Percentiles rank a stretch among this genome's conserved stretches.
Conservation (phyloP, 1,140 invertebrate genomes). For the Plectrocnemia conspersa region DNA sequence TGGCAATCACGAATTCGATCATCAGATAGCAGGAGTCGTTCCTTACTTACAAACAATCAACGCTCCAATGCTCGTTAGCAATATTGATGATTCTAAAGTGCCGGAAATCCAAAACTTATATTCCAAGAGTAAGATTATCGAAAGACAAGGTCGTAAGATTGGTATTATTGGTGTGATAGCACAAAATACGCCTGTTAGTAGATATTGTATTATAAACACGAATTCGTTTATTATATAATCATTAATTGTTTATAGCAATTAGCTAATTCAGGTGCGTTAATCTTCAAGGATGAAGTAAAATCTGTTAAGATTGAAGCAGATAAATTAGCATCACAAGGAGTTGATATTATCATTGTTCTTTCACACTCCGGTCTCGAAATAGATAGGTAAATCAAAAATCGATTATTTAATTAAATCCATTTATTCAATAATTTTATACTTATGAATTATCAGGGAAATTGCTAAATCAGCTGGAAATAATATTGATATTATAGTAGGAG, state of each 20-base stretch:
- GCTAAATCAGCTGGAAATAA: slow-evolving; percentile 58
- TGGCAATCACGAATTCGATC: slow-evolving; percentile 89
- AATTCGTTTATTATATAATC: not conserved
- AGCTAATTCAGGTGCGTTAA: slow-evolving; percentile 56
- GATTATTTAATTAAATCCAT: not conserved
- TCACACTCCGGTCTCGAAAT: slow-evolving; percentile 72
- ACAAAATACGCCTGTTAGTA: slow-evolving; percentile 59
- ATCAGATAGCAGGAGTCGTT: slow-evolving; percentile 66
- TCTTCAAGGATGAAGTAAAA: slow-evolving; percentile 63
- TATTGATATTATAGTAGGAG: slow-evolving; percentile 79
- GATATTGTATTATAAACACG: not conserved
- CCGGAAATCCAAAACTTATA: slow-evolving; percentile 60
- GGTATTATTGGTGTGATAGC: slow-evolving; percentile 79
- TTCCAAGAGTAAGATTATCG: slow-evolving; percentile 57
- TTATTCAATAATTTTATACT: too few relatives aligned
- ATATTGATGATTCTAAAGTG: slow-evolving; percentile 69
- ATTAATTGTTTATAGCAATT: slow-evolving; percentile 49
- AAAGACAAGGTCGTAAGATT: slow-evolving; percentile 60
- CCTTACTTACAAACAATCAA: slow-evolving; percentile 65
- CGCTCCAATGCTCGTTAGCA: slow-evolving; percentile 66
- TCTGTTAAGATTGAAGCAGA: slow-evolving; percentile 61
- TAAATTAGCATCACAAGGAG: slow-evolving; percentile 54
- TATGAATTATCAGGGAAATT: slow-evolving; percentile 50
- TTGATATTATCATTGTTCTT: slow-evolving; percentile 74
- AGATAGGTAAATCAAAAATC: slow-evolving; percentile 50